A percentile compares a stretch with the other conserved stretches of the same genome.
These are phyloP conservation scores for Pelvicachromis taeniatus DNA, from an alignment of 2,113 vertebrate species.

Conservation along the genomic window DNA sequence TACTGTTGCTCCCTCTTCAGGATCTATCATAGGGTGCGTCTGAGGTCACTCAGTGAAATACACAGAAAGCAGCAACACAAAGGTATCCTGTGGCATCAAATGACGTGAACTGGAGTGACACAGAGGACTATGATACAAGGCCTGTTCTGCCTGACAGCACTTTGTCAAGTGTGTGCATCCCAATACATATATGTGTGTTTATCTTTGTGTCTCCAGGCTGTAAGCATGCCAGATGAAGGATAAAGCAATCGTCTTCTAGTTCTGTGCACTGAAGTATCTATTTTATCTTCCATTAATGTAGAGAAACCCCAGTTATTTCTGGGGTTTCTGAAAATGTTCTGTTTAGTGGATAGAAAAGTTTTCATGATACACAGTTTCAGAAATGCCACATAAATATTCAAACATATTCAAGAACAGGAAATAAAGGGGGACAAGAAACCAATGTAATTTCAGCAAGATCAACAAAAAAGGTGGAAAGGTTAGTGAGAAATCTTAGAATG, in stretches of 20 bases:
- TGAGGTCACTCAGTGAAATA: not conserved
- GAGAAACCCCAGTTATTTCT: not conserved
- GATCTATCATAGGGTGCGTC: not conserved
- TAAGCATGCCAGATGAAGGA: not conserved
- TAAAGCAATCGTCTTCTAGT: not conserved
- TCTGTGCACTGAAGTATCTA: not conserved
- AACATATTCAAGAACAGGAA: not conserved
- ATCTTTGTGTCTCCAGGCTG: not conserved
- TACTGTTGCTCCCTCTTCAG: not conserved
- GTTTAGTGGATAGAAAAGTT: not conserved
- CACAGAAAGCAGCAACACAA: not conserved
- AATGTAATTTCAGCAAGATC: not conserved
- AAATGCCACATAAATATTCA: not conserved
- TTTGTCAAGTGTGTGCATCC: not conserved
- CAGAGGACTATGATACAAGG: not conserved
- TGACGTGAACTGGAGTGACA: slow-evolving; percentile 1
- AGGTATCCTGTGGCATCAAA: not conserved
- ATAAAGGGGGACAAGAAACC: not conserved
- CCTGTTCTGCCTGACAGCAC: slow-evolving; percentile 1
- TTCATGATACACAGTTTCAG: not conserved
- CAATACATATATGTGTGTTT: not conserved
- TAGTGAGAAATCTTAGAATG: not conserved
- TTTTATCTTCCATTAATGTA: not conserved
- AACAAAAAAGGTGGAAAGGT: not conserved
- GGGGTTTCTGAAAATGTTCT: not conserved